Conservation (phyloP, 2,797 vertebrate species). For the Meriones psammophilus region DNA sequence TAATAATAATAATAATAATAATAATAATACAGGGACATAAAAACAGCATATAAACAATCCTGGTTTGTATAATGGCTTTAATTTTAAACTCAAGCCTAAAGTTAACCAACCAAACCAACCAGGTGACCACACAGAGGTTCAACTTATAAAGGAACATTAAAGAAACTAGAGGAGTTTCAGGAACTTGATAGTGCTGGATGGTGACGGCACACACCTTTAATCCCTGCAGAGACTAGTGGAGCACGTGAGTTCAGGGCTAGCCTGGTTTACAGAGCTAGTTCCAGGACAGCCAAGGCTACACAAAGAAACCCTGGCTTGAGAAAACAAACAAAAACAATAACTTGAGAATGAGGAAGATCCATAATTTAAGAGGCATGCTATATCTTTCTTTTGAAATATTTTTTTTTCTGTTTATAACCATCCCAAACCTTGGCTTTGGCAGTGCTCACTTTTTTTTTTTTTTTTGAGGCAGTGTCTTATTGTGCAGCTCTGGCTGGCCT, state of each 20-base stretch:
- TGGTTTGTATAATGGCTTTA: background rate
- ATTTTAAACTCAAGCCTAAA: background rate
- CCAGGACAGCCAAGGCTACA: background rate
- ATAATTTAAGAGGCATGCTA: background rate
- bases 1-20: too few relatives aligned
- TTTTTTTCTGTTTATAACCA: background rate
- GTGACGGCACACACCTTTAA: background rate
- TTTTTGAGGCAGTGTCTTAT: background rate
- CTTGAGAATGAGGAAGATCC: background rate
- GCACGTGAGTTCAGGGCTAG: background rate
- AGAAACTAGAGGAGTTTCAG: background rate
- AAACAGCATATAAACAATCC: background rate
- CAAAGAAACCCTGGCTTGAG: background rate
- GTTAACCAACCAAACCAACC: background rate
- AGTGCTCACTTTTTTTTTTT: background rate
- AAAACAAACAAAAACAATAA: background rate
- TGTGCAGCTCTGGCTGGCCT: background rate
- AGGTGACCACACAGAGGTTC: background rate
- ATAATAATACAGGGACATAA: background rate
- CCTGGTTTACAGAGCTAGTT: background rate
- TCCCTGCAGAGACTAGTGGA: background rate
- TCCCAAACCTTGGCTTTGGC: background rate
- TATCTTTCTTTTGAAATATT: background rate
- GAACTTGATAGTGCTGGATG: background rate
- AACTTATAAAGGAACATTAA: background rate